Evolutionary conservation across 92 coral and sea anemone species (phyloP).

Genomic region (Paragorgia papillata): DNA sequence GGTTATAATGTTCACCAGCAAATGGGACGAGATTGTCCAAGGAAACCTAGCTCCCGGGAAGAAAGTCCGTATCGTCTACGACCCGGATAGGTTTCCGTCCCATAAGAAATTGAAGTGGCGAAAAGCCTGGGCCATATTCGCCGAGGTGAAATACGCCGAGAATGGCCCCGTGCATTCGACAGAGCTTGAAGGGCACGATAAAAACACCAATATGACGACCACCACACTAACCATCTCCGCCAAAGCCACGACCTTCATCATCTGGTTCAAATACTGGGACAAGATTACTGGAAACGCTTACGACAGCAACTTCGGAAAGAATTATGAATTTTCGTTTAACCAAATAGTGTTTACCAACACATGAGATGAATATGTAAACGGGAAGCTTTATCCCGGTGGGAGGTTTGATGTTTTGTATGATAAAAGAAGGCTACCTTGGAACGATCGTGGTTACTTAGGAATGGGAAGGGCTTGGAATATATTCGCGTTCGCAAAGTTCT

Average conservation of each 20-base stretch:
- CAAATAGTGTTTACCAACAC: slow-evolving; percentile 34
- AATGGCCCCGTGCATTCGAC: slow-evolving; percentile 7
- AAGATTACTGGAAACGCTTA: not conserved
- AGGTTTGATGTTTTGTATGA: slow-evolving; percentile 26
- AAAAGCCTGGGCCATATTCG: slow-evolving; percentile 22
- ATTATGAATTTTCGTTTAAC: slow-evolving; percentile 11
- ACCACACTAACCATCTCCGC: slow-evolving; percentile 1
- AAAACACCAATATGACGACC: not conserved
- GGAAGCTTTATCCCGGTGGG: slow-evolving; percentile 8
- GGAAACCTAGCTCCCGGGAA: slow-evolving; percentile 16
- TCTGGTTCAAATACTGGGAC: slow-evolving; percentile 5
- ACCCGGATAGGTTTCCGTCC: slow-evolving; percentile 1
- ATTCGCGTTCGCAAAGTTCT: slow-evolving; percentile 22
- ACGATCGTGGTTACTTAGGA: too few relatives aligned
- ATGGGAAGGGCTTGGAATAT: slow-evolving; percentile 33
- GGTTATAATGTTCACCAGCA: slow-evolving; percentile 25
- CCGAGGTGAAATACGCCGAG: slow-evolving; percentile 29
- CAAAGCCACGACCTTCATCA: slow-evolving; percentile 7
- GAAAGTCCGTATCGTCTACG: slow-evolving; percentile 16
- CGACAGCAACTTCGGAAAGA: slow-evolving; percentile 4
- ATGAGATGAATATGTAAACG: slow-evolving; percentile 26
- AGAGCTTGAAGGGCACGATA: not conserved
- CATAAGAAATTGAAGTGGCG: not conserved
- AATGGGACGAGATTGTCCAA: slow-evolving; percentile 28
- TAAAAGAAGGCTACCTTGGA: not conserved